A percentile compares a stretch with the other conserved stretches of the same genome.
Conservation (phyloP, 1,140 invertebrate species). For the Pseudomyrmex gracilis region DNA sequence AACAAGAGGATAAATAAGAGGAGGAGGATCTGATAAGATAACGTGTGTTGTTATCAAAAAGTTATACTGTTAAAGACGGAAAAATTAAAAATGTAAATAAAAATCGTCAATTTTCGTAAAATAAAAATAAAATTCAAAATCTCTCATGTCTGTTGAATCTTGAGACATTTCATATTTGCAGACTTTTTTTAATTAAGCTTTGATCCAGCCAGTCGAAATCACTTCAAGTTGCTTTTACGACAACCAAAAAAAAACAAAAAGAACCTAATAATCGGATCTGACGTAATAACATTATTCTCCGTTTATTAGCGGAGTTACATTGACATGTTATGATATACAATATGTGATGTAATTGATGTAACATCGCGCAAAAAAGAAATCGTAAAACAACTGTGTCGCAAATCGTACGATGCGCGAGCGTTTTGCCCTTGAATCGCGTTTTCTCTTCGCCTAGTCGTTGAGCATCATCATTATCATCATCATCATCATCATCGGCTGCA, state of each 20-base stretch:
- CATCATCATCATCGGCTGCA: conserved; percentile 3
- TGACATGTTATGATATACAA: conserved; percentile 5
- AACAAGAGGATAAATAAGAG: too few relatives aligned
- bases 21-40: too few relatives aligned
- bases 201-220: not conserved
- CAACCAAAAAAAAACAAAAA: not conserved
- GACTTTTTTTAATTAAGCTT: not conserved
- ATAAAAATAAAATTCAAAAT: not conserved
- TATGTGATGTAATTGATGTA: not conserved
- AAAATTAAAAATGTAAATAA: too few relatives aligned
- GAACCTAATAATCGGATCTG: not conserved
- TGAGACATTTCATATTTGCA: not conserved
- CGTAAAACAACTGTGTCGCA: not conserved
- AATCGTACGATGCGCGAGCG: not conserved
- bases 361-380: not conserved
- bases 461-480: not conserved
- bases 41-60: too few relatives aligned
- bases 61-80: too few relatives aligned
- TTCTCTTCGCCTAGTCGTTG: not conserved
- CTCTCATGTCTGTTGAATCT: not conserved
- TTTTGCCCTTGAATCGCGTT: conserved; percentile 17
- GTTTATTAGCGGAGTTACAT: not conserved
- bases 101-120: too few relatives aligned
- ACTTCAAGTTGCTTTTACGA: too few relatives aligned
- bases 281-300: not conserved